These are phyloP conservation scores for Andinoacara biseriatus DNA, from an alignment of 2,113 vertebrate genomes.

Conservation along the genomic window DNA sequence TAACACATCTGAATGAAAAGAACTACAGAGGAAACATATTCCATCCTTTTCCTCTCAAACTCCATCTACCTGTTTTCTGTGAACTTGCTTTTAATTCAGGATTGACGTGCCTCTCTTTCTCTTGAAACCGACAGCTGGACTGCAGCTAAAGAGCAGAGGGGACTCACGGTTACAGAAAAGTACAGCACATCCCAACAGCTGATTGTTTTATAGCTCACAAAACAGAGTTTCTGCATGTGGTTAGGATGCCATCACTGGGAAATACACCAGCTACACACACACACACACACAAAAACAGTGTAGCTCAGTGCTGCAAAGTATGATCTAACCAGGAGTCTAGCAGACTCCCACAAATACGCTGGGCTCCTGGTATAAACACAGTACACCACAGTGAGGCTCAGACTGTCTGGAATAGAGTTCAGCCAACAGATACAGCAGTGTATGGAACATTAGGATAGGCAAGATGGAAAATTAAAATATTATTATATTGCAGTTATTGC, in stretches of 20 bases:
- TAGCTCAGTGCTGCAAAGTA: slow-evolving; percentile 2
- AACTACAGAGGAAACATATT: background rate
- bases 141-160: slow-evolving; percentile 2
- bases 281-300: slow-evolving; percentile 15
- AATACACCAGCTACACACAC: background rate
- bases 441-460: background rate
- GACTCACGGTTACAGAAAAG: slow-evolving; percentile 3
- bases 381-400: slow-evolving; percentile 9
- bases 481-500: background rate
- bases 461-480: background rate
- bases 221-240: slow-evolving; percentile 23
- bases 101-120: slow-evolving; percentile 16
- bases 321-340: slow-evolving; percentile 27
- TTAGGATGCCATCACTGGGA: slow-evolving; percentile 9
- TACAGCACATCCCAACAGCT: slow-evolving; percentile 37
- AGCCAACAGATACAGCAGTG: slow-evolving; percentile 11
- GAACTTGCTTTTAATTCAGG: background rate
- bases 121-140: slow-evolving; percentile 23
- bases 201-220: slow-evolving; percentile 33
- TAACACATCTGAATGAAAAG: background rate
- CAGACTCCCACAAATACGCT: slow-evolving; percentile 32
- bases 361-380: slow-evolving; percentile 29
- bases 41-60: background rate
- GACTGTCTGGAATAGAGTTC: slow-evolving; percentile 23
- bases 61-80: background rate